These are phyloP conservation scores for Cebidichthys violaceus DNA, from an alignment of 2,113 vertebrate genomes.

Conservation along the genomic window DNA sequence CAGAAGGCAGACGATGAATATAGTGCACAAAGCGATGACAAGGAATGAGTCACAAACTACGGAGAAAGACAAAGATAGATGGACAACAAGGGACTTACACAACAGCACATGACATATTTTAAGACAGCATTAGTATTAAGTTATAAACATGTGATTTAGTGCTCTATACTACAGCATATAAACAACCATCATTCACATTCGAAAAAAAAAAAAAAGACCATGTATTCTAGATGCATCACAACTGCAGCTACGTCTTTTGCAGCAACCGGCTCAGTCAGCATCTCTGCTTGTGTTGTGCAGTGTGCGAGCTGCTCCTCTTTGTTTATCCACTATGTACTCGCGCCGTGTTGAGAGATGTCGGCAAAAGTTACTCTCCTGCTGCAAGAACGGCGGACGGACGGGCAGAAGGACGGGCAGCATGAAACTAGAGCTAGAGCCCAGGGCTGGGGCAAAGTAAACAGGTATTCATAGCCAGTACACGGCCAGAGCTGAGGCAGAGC, in stretches of 20 bases:
- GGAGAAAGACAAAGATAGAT: slow-evolving; percentile 41
- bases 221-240: slow-evolving; percentile 11
- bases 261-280: slow-evolving; percentile 47
- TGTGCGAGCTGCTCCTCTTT: slow-evolving; percentile 59
- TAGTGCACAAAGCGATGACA: slow-evolving; percentile 44
- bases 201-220: not conserved
- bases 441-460: slow-evolving; percentile 72
- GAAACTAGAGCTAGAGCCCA: slow-evolving; percentile 50
- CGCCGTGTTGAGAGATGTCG: slow-evolving; percentile 60
- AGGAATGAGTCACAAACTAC: slow-evolving; percentile 51
- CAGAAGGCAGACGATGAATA: slow-evolving; percentile 70
- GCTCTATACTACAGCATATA: slow-evolving; percentile 1
- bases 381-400: slow-evolving; percentile 39
- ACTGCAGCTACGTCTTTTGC: slow-evolving; percentile 26
- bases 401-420: slow-evolving; percentile 54
- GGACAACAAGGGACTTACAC: slow-evolving; percentile 28
- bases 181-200: slow-evolving; percentile 23
- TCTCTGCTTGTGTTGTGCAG: slow-evolving; percentile 27
- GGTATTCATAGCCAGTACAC: slow-evolving; percentile 68
- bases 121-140: slow-evolving; percentile 12
- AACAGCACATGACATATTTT: slow-evolving; percentile 34
- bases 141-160: slow-evolving; percentile 26
- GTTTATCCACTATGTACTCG: slow-evolving; percentile 56
- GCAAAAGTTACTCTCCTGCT: slow-evolving; percentile 64
- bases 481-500: slow-evolving; percentile 66